Evolutionary conservation across 2,113 vertebrate genomes (phyloP), one percentile per base, ranked within the genome.

Genomic region (Cygnus atratus): DNA sequence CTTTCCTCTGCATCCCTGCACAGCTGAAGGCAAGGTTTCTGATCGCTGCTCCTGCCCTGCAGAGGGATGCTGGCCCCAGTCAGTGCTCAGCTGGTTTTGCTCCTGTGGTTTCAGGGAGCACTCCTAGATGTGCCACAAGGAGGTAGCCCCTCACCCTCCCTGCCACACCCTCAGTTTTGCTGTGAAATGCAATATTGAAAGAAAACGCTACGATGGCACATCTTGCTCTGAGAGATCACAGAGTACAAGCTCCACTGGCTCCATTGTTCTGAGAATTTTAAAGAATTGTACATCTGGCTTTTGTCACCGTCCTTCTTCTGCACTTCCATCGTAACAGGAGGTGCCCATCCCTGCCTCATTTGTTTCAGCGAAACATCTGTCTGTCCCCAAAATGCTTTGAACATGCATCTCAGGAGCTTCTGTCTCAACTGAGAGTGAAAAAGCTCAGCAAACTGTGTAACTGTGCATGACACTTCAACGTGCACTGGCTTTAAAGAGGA

Each of bases 401-500:
- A 52, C 59, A 58, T 62, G 50, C 41, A 50, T 58, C 5, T 25
- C 50, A 37, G 55, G 41, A 77, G 25, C 41, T 83, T 50, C 35
- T 11, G 0, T 22, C 54, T 55, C 20, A 54, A 91, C 18, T 1
- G 41, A 79, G 81, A 62, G 44, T 52, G 41, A 58, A 44, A 71
- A 54, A 11, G 26, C n/a, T 28, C 0, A 0, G 48, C 48, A 72
- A 48, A 48, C 46, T 48, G 46, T 20, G 5, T 48, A 55, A 46
- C 50, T 55, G 11, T 0, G 0, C 0, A 0, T 41, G 71, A 63
- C 78, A 79, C 37, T 79, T 70, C 91, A 67, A 57, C 1, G 31
- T 44, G 31, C 20, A 20, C 50, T 58, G 3, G 25, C 82, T 95
- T 6, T 67, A 90, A 91, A 91, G 85, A 92, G 71, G 88, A 94